Evolutionary conservation across 2,888 invertebrate genomes (phyloP).

Genomic region (Metallyticus violacea): DNA sequence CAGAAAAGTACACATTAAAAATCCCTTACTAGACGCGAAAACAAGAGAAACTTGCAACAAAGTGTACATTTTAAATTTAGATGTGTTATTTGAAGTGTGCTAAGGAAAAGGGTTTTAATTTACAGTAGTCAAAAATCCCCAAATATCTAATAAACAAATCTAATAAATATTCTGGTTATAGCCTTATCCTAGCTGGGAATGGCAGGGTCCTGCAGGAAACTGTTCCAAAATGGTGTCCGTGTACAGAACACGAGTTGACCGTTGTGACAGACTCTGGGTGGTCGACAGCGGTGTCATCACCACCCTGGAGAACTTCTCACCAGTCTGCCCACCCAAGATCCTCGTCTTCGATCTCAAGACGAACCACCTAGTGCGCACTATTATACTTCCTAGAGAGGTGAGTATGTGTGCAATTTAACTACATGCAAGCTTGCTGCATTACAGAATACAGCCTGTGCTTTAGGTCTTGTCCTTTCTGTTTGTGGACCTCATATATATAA

Average conservation of each 20-base stretch:
- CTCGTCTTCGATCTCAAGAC: constrained; percentile 75
- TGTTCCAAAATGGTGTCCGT: constrained; percentile 77
- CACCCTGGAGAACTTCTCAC: constrained; percentile 34
- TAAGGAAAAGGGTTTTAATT: too few species aligned
- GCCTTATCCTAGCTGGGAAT: constrained; percentile 76
- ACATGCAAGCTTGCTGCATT: too few species aligned
- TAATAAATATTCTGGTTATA: constrained; percentile 42
- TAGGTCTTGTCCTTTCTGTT: too few species aligned
- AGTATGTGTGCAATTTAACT: too few species aligned
- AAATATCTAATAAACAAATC: too few species aligned
- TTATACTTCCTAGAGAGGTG: constrained; percentile 68
- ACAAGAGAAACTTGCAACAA: neutral
- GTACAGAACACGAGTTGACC: constrained; percentile 70
- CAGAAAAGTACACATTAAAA: too few species aligned
- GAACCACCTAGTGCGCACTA: constrained; percentile 60
- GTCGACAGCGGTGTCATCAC: constrained; percentile 72
- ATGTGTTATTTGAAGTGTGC: too few species aligned
- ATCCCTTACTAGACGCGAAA: too few species aligned
- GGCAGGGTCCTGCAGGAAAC: constrained; percentile 68
- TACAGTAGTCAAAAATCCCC: too few species aligned
- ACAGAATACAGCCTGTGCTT: too few species aligned
- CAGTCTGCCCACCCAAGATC: constrained; percentile 75
- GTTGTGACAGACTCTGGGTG: constrained; percentile 81
- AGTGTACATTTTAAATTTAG: neutral
- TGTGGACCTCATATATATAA: too few species aligned